Percentiles rank a stretch among this genome's conserved stretches.
Evolutionary conservation across 2,113 vertebrate species (phyloP).

Genomic region (western clawed frog (Xenopus tropicalis)): UCB_Xtro_10.0 CM004448.2:77345001-77345500

Average conservation of each 20-base stretch:
- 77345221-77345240: conserved; percentile 58
- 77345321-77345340: conserved; percentile 58
- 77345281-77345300: conserved; percentile 44
- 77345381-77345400: conserved; percentile 72
- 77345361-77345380: conserved; percentile 65
- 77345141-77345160: conserved; percentile 55
- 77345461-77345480: conserved; percentile 53
- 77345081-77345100: conserved; percentile 57
- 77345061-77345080: conserved; percentile 43
- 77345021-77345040: conserved; percentile 51
- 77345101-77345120: conserved; percentile 57
- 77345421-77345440: conserved; percentile 69
- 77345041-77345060: conserved; percentile 48
- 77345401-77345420: conserved; percentile 85
- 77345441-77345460: conserved; percentile 59
- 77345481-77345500: conserved; percentile 49
- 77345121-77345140: conserved; percentile 54
- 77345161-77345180: conserved; percentile 46
- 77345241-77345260: conserved; percentile 60
- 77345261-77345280: conserved; percentile 52
- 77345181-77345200: conserved; percentile 46
- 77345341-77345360: conserved; percentile 59
- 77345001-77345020: conserved; percentile 49
- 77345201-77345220: conserved; percentile 50
- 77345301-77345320: conserved; percentile 60